Percentiles rank a stretch among this genome's conserved stretches.
Conservation (phyloP, 2,888 invertebrate genomes). For the Campopleginae sp. region DNA sequence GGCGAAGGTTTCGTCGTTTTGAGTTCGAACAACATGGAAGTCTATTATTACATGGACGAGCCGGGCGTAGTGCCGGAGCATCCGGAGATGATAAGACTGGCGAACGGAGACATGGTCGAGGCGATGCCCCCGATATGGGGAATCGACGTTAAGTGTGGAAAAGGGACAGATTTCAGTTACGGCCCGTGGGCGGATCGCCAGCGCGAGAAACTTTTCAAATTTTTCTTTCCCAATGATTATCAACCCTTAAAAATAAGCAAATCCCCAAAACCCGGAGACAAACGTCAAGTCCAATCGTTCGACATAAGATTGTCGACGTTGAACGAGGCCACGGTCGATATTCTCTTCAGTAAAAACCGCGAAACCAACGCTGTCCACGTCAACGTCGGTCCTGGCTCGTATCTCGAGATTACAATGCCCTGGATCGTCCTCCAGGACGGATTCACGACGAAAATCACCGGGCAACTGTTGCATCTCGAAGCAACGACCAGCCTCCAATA, state of each 20-base stretch:
- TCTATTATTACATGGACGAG: constrained; percentile 99
- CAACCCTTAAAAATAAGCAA: constrained; percentile 92
- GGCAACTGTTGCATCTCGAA: constrained; percentile 96
- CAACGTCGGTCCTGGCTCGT: constrained; percentile 97
- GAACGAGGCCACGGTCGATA: constrained; percentile 97
- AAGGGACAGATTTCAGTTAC: constrained; percentile 97
- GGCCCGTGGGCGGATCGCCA: constrained; percentile 99
- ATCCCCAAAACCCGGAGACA: constrained; percentile 93
- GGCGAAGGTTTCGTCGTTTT: constrained; percentile 99
- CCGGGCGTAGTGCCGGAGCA: constrained; percentile 96
- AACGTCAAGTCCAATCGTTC: constrained; percentile 95
- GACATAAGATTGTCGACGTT: constrained; percentile 96
- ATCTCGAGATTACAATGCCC: constrained; percentile 97
- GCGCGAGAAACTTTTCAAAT: constrained; percentile 96
- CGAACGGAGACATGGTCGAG: constrained; percentile 97
- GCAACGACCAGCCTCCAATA: constrained; percentile 98
- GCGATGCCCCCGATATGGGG: constrained; percentile 98
- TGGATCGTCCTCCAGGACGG: constrained; percentile 96
- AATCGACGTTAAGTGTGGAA: constrained; percentile 97
- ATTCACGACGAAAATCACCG: constrained; percentile 95
- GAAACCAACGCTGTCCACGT: constrained; percentile 99
- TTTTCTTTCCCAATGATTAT: constrained; percentile 97
- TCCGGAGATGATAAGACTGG: constrained; percentile 94
- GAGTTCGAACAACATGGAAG: constrained; percentile 96
- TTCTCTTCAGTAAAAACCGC: constrained; percentile 97